Conservation (phyloP, 2,888 invertebrate genomes). For the Unio delphinus region DNA sequence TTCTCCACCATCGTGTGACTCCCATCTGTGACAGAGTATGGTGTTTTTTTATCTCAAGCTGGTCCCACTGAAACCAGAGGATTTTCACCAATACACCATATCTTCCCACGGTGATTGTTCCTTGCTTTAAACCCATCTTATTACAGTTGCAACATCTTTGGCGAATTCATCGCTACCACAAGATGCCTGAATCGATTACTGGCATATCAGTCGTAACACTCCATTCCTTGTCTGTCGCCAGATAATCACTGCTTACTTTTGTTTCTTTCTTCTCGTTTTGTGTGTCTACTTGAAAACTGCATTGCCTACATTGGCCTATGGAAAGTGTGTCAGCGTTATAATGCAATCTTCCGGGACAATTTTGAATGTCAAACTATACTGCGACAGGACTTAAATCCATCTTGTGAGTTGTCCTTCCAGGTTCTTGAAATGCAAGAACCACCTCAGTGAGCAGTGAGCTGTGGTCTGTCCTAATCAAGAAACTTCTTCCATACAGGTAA, state of each 20-base stretch:
- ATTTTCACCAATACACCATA: conserved; percentile 2
- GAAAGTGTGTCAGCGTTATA: conserved; percentile 29
- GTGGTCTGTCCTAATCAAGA: conserved; percentile 32
- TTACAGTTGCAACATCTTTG: conserved; percentile 4
- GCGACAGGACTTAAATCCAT: conserved; percentile 15
- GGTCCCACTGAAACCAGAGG: conserved; percentile 5
- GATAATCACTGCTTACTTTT: not conserved
- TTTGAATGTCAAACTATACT: conserved; percentile 14
- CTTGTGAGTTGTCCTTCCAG: conserved; percentile 16
- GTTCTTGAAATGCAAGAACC: conserved; percentile 26
- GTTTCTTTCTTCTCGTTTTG: not conserved
- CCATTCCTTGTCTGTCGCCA: no score
- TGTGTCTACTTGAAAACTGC: not conserved
- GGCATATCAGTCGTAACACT: no score
- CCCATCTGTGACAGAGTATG: no score
- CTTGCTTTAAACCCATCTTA: conserved; percentile 3
- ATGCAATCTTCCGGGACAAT: conserved; percentile 25
- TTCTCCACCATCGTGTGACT: not conserved
- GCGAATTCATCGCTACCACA: conserved; percentile 1
- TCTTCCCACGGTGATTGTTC: conserved; percentile 1
- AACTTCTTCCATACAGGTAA: conserved; percentile 27
- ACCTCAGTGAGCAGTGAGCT: conserved; percentile 31
- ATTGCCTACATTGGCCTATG: conserved; percentile 13
- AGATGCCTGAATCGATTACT: no score
- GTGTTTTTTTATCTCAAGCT: not conserved